A percentile compares a stretch with the other conserved stretches of the same genome.
phyloP scores from a whole-genome alignment of 2,797 vertebrate genomes.

The Melanotaenia trifasciata region DNA sequence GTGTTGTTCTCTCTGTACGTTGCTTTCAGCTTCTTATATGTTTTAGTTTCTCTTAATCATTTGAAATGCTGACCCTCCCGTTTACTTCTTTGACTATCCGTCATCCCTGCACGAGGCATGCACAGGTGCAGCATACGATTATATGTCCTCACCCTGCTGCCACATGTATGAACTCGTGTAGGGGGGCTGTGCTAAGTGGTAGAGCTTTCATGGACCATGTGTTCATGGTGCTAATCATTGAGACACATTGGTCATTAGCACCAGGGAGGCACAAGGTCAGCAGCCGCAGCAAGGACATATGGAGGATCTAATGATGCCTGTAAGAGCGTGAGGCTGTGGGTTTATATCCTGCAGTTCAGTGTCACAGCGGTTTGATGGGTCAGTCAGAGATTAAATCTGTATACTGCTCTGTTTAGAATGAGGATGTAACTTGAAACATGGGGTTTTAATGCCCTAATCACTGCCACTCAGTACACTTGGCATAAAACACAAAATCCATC shows the following conservation, averaged over 20 bases:
- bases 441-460: conserved; percentile 39
- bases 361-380: neutral
- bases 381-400: neutral
- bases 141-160: conserved; percentile 32
- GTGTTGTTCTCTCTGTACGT: conserved; percentile 1
- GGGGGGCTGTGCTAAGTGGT: conserved; percentile 24
- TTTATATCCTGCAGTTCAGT: neutral
- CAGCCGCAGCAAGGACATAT: conserved; percentile 6
- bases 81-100: no score
- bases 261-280: conserved; percentile 45
- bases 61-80: no score
- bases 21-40: no score
- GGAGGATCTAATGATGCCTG: conserved; percentile 3
- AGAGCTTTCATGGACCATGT: conserved; percentile 43
- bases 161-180: conserved; percentile 36
- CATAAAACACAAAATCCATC: conserved; percentile 40
- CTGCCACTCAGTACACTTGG: conserved; percentile 49
- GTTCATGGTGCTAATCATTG: conserved; percentile 49
- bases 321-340: neutral
- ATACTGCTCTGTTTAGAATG: neutral
- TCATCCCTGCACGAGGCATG: neutral
- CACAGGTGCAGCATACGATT: conserved; percentile 48
- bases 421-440: neutral
- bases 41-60: no score
- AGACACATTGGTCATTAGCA: conserved; percentile 33